Conservation (phyloP, 2,888 invertebrate species). For the Heliconius ismenius region DNA sequence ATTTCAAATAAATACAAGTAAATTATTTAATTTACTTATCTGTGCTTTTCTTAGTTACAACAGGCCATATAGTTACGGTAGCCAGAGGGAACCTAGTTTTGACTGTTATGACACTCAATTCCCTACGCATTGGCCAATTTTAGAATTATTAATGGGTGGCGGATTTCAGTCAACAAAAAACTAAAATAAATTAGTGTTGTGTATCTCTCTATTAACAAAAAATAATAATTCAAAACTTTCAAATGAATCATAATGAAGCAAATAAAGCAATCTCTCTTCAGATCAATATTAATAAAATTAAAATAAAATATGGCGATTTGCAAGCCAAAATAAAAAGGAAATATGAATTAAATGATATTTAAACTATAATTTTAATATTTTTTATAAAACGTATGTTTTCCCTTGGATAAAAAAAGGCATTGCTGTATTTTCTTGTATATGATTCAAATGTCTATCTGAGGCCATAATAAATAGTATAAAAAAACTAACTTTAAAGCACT, state of each 20-base stretch:
- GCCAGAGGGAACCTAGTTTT: neutral
- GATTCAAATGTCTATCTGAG: neutral
- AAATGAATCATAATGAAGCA: neutral
- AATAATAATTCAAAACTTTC: neutral
- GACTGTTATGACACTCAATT: neutral
- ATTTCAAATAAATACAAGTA: neutral
- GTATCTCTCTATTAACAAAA: constrained; percentile 13
- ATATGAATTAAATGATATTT: no score
- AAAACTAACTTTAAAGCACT: neutral
- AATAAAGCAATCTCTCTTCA: no score
- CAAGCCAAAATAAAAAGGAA: no score
- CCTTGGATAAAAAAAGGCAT: no score
- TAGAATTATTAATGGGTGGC: no score
- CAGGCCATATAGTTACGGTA: neutral
- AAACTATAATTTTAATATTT: no score
- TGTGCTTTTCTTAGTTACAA: neutral
- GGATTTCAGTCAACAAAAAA: neutral
- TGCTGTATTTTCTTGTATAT: no score
- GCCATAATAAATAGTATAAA: constrained; percentile 17
- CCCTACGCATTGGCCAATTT: no score
- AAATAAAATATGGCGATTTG: no score
- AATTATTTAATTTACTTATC: neutral
- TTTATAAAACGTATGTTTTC: no score
- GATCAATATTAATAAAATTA: no score
- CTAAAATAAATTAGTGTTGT: constrained; percentile 9